Evolutionary conservation across 2,888 invertebrate species (phyloP), one percentile per base, ranked within the genome.

Genomic region (Byasa hedistus): DNA sequence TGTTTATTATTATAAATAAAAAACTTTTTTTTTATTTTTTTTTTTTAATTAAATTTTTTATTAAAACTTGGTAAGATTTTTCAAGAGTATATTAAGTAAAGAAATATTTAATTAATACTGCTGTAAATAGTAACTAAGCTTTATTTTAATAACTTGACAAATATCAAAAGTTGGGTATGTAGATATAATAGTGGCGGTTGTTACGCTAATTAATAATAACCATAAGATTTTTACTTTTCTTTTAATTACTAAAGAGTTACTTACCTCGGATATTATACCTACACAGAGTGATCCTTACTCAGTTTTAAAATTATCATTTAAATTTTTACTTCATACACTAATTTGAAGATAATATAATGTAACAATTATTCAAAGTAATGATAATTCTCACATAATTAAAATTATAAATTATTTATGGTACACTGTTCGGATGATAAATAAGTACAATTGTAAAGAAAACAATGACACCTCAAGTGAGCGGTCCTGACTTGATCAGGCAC

Each of bases 401-500:
- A 24, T 24, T 27, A 59, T 65, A 15, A 55, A 59, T 55, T 36
- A 59, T 65, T 65, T 22, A 59, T 55, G 36, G 8, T 36, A 15
- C 57, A 51, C 51, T 36, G 17, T 32, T 22, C 1, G 23, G 21
- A n/a, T 5, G 23, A 27, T 21, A 51, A 23, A 17, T 23, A 57
- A 22, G 27, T 52, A 54, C 17, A 54, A 44, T 27, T 27, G 39
- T 44, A 54, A 44, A 59, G 3, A 36, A 51, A 36, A 55, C 61
- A 39, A 55, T 39, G 19, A 19, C 39, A 55, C 55, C 24, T 54
- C 21, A 27, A 39, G 48, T 57, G 17, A 56, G 21, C 59, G 51
- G 68, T 64, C 54, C 36, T 22, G 7, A 51, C n/a, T 63, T 57
- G 62, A 23, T 59, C 59, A 58, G 32, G 55, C 57, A 48, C 69